Evolutionary conservation across 37 sponge, comb jelly and placozoan genomes (phyloP).

Genomic region (Cliona cf. orientalis): DNA sequence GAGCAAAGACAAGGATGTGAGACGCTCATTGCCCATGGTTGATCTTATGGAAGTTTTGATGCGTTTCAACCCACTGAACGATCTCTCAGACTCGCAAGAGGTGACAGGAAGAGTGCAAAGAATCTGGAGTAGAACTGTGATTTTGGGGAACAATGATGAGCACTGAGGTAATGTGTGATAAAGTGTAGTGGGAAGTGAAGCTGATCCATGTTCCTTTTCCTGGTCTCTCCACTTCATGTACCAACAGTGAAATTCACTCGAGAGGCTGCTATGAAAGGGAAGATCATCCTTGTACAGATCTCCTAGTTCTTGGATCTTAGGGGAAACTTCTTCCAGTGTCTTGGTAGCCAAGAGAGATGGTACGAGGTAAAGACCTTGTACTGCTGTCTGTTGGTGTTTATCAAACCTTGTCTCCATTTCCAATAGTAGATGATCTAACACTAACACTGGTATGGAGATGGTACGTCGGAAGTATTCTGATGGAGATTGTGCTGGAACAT

Average conservation of each 20-base stretch:
- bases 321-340: neutral
- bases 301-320: neutral
- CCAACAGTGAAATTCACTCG: slow-evolving; percentile 32
- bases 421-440: slow-evolving; percentile 18
- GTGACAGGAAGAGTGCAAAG: slow-evolving; percentile 50
- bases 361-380: slow-evolving; percentile 13
- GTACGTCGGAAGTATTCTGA: slow-evolving; percentile 33
- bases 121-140: neutral
- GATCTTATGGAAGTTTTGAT: slow-evolving; percentile 25
- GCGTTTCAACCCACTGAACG: slow-evolving; percentile 40
- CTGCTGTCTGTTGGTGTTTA: slow-evolving; percentile 28
- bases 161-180: neutral
- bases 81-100: slow-evolving; percentile 45
- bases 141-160: slow-evolving; percentile 4
- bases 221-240: slow-evolving; percentile 21
- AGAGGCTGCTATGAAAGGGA: neutral
- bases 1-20: slow-evolving; percentile 17
- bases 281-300: slow-evolving; percentile 5
- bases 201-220: slow-evolving; percentile 5
- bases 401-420: slow-evolving; percentile 7
- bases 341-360: slow-evolving; percentile 18
- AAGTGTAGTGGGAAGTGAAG: slow-evolving; percentile 10
- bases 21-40: slow-evolving; percentile 30
- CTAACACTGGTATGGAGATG: slow-evolving; percentile 29
- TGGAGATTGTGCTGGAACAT: slow-evolving; percentile 28